Evolutionary conservation across 2,888 invertebrate genomes (phyloP).

Genomic region (Eupithecia tripunctaria): DNA sequence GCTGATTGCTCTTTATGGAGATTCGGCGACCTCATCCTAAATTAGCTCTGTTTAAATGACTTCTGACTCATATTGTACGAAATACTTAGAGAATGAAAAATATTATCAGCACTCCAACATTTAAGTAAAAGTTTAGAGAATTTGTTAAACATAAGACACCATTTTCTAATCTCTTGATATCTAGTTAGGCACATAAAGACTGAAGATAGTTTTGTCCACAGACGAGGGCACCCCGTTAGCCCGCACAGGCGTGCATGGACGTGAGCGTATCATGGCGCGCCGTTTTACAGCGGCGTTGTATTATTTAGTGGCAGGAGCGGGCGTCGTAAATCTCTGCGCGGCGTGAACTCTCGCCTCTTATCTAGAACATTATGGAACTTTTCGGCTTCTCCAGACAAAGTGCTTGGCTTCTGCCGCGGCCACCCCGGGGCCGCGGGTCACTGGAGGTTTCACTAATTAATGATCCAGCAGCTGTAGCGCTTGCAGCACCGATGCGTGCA

Average conservation of each 20-base stretch:
- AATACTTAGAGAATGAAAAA: not conserved
- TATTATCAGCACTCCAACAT: not conserved
- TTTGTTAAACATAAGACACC: not conserved
- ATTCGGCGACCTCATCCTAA: constrained; percentile 54
- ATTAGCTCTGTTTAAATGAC: not conserved
- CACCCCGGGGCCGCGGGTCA: not conserved
- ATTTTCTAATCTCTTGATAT: not conserved
- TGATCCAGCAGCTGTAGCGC: not conserved
- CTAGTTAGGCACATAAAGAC: not conserved
- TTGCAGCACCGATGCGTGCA: not conserved
- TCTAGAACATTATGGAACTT: not conserved
- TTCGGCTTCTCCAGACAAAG: not conserved
- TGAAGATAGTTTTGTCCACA: not conserved
- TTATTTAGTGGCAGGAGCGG: not conserved
- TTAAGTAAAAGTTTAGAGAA: not conserved
- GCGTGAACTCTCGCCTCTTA: constrained; percentile 4
- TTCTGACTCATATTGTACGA: not conserved
- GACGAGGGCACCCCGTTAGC: not conserved
- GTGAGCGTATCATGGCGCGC: not conserved
- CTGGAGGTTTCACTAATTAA: not conserved
- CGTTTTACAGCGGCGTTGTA: not conserved
- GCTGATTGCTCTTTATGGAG: constrained; percentile 82
- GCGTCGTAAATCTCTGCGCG: constrained; percentile 4
- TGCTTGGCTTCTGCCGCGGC: constrained; percentile 16
- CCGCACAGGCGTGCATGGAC: not conserved